These are phyloP conservation scores for Lasioglossum leucozonium DNA, from an alignment of 2,888 invertebrate species.

Conservation along the genomic window DNA sequence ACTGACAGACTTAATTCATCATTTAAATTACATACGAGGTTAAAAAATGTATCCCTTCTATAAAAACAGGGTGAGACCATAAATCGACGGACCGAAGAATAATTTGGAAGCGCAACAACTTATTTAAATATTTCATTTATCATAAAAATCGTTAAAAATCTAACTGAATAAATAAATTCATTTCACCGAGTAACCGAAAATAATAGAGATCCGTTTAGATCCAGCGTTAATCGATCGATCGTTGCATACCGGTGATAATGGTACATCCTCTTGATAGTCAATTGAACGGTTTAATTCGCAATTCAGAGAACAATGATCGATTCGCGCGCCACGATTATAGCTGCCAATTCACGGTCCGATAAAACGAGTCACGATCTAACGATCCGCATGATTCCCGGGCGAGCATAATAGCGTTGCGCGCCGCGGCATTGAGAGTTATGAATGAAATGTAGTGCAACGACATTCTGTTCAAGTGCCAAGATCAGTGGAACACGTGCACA, in stretches of 20 bases:
- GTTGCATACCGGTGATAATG: too few relatives aligned
- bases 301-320: neutral
- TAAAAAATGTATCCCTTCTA: too few relatives aligned
- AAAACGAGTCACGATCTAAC: conserved; percentile 39
- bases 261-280: neutral
- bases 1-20: too few relatives aligned
- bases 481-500: conserved; percentile 55
- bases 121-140: neutral
- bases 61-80: too few relatives aligned
- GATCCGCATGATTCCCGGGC: neutral
- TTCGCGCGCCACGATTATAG: neutral
- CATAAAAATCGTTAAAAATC: neutral
- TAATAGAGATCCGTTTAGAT: neutral
- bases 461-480: conserved; percentile 60
- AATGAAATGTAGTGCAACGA: conserved; percentile 76
- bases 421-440: conserved; percentile 68
- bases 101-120: too few relatives aligned
- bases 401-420: conserved; percentile 38
- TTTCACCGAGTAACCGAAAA: neutral
- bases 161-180: neutral
- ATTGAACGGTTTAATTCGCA: neutral
- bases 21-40: too few relatives aligned
- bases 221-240: neutral
- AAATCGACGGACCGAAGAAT: too few relatives aligned
- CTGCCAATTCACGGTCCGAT: conserved; percentile 16